Evolutionary conservation across 2,797 vertebrate species (phyloP), one percentile per base, ranked within the genome.

Genomic region (Bryconaethiops microstoma): DNA sequence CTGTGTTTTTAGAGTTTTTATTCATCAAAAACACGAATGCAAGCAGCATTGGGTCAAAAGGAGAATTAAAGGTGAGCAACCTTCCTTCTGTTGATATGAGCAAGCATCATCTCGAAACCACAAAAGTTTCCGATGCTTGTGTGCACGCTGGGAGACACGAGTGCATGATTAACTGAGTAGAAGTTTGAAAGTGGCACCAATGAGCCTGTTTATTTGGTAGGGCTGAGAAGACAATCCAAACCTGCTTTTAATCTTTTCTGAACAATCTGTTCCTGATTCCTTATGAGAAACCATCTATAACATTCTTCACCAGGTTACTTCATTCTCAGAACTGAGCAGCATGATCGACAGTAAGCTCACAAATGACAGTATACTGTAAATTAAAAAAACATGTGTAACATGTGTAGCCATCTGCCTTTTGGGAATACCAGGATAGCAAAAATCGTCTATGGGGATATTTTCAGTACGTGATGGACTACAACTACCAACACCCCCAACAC

Each of bases 91-190:
- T 76, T 67, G 23, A 80, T 81, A 69, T 68, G 67, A 77, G 72
- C 83, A 80, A 77, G 59, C 71, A 79, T 78, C 76, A 80, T 78
- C 48, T 82, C 54, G 52, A 83, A 83, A 89, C 86, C 85, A 84
- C 85, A 84, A 85, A 69, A 86, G 64, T 85, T 89, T 89, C 84
- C 82, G 75, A 85, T 55, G 60, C 65, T 60, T 79, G 39, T 64
- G n/a, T 76, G 84, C 80, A 82, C 73, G 8, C 29, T 78, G 59
- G 82, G 63, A 86, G 74, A 76, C 48, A 81, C 75, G 71, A 80
- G 57, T 13, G 23, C 48, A 23, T 59, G 63, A 70, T 40, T 77
- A 16, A 50, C 12, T 10, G 19, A 42, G 13, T 77, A 76, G 17
- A 74, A 62, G 29, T 75, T 55, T 69, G 48, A 29, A 42, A 21